Base-by-base conservation (phyloP, 2,113 vertebrate species). In the Dasypus novemcinctus region DNA sequence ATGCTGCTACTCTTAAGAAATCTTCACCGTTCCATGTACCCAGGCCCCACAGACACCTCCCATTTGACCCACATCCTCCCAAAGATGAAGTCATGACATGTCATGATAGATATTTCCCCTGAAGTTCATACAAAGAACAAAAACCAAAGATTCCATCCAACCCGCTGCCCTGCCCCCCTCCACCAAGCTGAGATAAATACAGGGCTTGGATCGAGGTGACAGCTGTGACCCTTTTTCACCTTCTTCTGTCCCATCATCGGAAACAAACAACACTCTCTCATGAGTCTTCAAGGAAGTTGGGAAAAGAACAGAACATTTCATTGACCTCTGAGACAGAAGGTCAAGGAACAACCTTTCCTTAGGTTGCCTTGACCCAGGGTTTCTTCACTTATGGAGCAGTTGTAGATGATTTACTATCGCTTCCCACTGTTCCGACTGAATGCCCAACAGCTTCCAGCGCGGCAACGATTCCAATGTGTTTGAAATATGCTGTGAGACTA, bases 51-150 rank as follows among this genome's bases (percentile, higher is more conserved):
- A 20, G 20, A 57, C 11, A 66, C 14, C 76, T 93, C 57, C 36
- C 54, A 74, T 69, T 61, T 86, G 49, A 81, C 68, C 61, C 31
- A 41, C 5, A 25, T 66, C 63, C n/a, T 96, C 95, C 54, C 89
- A 87, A 78, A 93, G 74, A 95, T 91, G 85, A 93, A 83, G 71
- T 93, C 78, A 91, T 33, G 63, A 86, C 46, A 23, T 36, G 75
- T 23, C 49, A 21, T 31, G 36, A 91, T 69, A 92, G 95, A 43
- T 75, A 74, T 59, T 92, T 91, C 36, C 41, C 29, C 63, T 81
- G 38, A 82, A 79, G 72, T 75, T 93, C 36, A 72, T 11, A 31
- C 63, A 38, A 90, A 90, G 57, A 93, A 81, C 63, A 72, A 85
- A 95, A 61, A 2, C 33, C 17, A 33, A 54, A 57, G 49, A n/a